Evolutionary conservation across 1,140 invertebrate genomes (phyloP).

Genomic region (Apis cerana): DNA sequence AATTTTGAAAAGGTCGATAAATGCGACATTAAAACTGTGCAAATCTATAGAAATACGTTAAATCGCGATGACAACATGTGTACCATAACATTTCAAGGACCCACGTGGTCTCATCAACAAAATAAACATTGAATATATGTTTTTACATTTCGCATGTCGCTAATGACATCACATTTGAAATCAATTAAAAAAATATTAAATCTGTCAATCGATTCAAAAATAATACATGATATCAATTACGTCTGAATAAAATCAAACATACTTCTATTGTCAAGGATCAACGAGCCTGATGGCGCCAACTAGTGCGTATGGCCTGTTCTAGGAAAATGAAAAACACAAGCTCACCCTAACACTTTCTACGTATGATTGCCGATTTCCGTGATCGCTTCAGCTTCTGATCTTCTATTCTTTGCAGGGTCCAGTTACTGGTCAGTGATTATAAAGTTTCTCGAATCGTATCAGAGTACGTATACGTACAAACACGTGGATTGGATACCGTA

Average conservation of each 20-base stretch:
- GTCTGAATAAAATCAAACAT: neutral
- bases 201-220: neutral
- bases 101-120: conserved; percentile 34
- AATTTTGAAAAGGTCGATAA: neutral
- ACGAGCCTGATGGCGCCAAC: neutral
- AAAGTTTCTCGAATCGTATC: conserved; percentile 26
- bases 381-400: conserved; percentile 8
- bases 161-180: neutral
- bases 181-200: neutral
- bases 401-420: conserved; percentile 12
- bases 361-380: conserved; percentile 19
- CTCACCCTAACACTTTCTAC: conserved; percentile 19
- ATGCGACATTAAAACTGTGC: neutral
- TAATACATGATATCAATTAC: neutral
- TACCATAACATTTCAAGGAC: conserved; percentile 47
- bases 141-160: neutral
- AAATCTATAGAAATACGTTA: neutral
- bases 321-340: conserved; percentile 14
- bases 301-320: neutral
- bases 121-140: conserved; percentile 43
- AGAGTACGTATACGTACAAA: conserved; percentile 56
- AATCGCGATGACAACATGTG: conserved; percentile 8
- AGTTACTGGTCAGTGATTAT: conserved; percentile 36
- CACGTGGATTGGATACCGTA: conserved; percentile 61
- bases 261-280: neutral